Conservation (phyloP, 2,888 invertebrate species). For the Timema podura region DNA sequence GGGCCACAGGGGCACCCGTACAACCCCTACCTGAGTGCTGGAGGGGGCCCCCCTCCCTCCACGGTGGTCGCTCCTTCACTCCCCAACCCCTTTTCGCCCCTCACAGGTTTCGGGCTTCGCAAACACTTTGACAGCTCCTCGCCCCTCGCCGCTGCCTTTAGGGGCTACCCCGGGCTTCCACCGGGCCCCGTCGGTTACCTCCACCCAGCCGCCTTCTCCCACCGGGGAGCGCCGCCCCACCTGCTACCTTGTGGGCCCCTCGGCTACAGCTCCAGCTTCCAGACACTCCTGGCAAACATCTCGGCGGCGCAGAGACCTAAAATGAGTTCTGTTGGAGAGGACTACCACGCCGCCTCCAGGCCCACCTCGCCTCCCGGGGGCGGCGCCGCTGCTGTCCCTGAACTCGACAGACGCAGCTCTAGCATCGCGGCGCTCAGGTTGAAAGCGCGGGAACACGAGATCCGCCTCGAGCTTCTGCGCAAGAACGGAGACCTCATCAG, state of each 20-base stretch:
- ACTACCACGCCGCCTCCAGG: conserved; percentile 36
- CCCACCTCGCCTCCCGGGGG: conserved; percentile 33
- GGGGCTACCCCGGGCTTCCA: conserved; percentile 57
- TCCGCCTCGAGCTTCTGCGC: conserved; percentile 75
- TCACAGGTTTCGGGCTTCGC: conserved; percentile 70
- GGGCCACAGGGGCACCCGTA: conserved; percentile 88
- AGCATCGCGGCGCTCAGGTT: conserved; percentile 83
- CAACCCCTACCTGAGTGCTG: conserved; percentile 63
- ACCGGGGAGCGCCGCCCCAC: conserved; percentile 56
- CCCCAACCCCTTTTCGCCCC: conserved; percentile 76
- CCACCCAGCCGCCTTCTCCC: conserved; percentile 44
- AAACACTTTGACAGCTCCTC: conserved; percentile 64
- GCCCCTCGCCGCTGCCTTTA: conserved; percentile 60
- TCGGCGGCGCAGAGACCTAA: conserved; percentile 60
- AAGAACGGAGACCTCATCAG: conserved; percentile 78
- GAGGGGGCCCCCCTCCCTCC: conserved; percentile 52
- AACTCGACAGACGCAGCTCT: conserved; percentile 77
- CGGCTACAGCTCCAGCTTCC: conserved; percentile 67
- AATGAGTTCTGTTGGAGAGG: conserved; percentile 40
- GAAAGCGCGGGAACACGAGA: conserved; percentile 86
- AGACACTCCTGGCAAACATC: conserved; percentile 77
- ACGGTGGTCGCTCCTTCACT: conserved; percentile 70
- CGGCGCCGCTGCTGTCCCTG: conserved; percentile 49
- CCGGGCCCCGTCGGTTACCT: conserved; percentile 53
- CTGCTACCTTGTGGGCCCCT: conserved; percentile 57